phyloP scores from a whole-genome alignment of 2,888 invertebrate genomes.

The Athrips mouffetella region DNA sequence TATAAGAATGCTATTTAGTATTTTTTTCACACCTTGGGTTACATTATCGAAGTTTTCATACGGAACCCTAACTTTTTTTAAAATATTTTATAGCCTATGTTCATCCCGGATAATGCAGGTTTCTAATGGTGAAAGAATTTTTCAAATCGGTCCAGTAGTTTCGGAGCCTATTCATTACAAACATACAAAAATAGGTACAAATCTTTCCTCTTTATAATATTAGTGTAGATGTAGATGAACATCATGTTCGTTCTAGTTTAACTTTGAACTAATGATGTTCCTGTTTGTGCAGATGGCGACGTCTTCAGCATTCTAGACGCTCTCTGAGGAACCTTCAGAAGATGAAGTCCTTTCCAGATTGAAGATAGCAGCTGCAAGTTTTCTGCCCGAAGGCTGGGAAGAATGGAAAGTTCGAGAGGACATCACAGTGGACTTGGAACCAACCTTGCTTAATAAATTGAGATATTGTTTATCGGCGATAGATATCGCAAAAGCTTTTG shows the following conservation, averaged over 20 bases:
- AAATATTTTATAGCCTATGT: too few species aligned
- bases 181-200: too few species aligned
- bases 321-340: slow-evolving; percentile 7
- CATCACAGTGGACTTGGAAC: neutral
- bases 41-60: too few species aligned
- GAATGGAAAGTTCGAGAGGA: slow-evolving; percentile 6
- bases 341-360: slow-evolving; percentile 7
- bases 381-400: slow-evolving; percentile 14
- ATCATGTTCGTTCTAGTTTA: neutral
- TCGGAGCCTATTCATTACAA: too few species aligned
- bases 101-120: too few species aligned
- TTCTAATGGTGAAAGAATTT: too few species aligned
- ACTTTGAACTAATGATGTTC: neutral
- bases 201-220: too few species aligned
- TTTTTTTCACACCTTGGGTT: too few species aligned
- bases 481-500: slow-evolving; percentile 24
- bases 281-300: slow-evolving; percentile 4
- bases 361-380: slow-evolving; percentile 7
- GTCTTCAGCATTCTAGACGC: neutral
- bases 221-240: too few species aligned
- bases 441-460: neutral
- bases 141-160: too few species aligned
- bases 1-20: too few species aligned
- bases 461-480: slow-evolving; percentile 22
- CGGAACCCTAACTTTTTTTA: too few species aligned